Evolutionary conservation across 2,888 invertebrate genomes (phyloP).

Genomic region (Caenorhabditis auriculariae): DNA sequence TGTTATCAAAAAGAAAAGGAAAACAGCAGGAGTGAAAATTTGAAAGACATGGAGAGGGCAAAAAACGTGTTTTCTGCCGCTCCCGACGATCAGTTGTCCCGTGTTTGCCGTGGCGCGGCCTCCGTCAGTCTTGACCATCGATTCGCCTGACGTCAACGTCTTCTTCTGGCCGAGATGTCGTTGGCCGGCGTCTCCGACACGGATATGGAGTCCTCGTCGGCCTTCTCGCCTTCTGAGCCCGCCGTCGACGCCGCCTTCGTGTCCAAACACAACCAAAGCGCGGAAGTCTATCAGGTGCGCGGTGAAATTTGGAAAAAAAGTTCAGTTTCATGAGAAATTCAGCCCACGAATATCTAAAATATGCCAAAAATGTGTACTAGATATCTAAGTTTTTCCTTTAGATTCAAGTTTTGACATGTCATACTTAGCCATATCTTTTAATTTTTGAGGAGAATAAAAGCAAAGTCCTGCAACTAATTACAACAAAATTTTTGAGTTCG

Average conservation of each 20-base stretch:
- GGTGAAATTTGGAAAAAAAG: too few species aligned
- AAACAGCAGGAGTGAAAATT: background rate
- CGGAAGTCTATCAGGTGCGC: slow-evolving; percentile 60
- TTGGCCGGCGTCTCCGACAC: slow-evolving; percentile 28
- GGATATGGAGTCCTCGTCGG: slow-evolving; percentile 45
- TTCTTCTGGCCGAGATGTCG: slow-evolving; percentile 27
- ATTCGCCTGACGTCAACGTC: too few species aligned
- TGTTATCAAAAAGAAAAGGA: too few species aligned
- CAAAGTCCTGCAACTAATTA: too few species aligned
- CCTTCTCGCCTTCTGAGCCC: slow-evolving; percentile 50
- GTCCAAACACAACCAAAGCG: slow-evolving; percentile 55
- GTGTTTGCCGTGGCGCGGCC: slow-evolving; percentile 4
- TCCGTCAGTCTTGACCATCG: too few species aligned
- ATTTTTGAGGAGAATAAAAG: too few species aligned
- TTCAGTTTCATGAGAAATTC: background rate
- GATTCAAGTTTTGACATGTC: too few species aligned
- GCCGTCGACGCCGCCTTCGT: slow-evolving; percentile 51
- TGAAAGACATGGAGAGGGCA: background rate
- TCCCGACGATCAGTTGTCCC: slow-evolving; percentile 1
- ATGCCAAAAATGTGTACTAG: too few species aligned
- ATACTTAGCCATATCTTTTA: too few species aligned
- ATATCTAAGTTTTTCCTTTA: too few species aligned
- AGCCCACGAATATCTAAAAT: background rate
- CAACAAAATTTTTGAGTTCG: too few species aligned
- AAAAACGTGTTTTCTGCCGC: background rate